Evolutionary conservation across 2,113 vertebrate species (phyloP).

Genomic region (Lathamus discolor): DNA sequence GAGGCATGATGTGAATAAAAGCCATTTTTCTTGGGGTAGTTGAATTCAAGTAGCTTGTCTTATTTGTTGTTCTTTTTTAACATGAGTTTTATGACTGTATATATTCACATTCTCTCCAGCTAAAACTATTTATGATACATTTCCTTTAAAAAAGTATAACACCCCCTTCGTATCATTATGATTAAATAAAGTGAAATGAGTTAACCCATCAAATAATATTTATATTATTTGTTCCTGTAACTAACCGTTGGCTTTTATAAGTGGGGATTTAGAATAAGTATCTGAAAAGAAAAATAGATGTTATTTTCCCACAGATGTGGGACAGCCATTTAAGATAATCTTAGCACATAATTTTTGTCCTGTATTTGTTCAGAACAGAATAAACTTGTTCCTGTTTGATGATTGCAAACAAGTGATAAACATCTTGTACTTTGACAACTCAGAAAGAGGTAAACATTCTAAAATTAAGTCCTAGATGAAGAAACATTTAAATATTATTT

Average conservation of each 20-base stretch:
- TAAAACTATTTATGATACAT: neutral
- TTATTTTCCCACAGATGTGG: neutral
- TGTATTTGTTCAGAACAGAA: neutral
- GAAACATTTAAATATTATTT: neutral
- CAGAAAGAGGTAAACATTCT: neutral
- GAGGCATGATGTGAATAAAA: neutral
- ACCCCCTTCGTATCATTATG: rapidly evolving
- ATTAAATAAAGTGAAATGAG: neutral
- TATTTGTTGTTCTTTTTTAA: neutral
- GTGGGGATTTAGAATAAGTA: neutral
- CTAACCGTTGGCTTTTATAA: neutral
- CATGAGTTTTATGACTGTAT: neutral
- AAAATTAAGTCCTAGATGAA: neutral
- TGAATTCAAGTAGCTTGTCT: neutral
- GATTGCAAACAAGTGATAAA: neutral
- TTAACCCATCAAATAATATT: neutral
- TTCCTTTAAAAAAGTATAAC: neutral
- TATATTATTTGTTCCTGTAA: neutral
- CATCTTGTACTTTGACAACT: neutral
- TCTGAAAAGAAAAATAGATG: neutral
- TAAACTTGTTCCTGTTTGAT: neutral
- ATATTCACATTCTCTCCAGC: neutral
- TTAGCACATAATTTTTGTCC: neutral
- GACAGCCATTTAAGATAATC: neutral
- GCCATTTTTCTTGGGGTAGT: neutral